Percentiles rank a stretch among this genome's conserved stretches.
These are phyloP conservation scores for Catharus bicknelli DNA, from an alignment of 2,113 vertebrate genomes.

Conservation along the genomic window DNA sequence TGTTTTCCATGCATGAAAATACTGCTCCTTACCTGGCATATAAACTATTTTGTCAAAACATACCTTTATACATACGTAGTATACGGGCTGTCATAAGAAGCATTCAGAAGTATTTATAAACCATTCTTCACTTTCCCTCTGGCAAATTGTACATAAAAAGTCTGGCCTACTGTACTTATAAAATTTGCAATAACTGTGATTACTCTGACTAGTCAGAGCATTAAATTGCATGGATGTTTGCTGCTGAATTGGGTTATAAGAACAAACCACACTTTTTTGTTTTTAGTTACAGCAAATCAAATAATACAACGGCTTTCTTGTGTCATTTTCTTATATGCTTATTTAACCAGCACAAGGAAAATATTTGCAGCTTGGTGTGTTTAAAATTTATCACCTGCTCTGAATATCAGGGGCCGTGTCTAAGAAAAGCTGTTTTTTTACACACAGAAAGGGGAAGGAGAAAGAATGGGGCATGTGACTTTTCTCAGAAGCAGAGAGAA, in stretches of 20 bases:
- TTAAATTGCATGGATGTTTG: neutral
- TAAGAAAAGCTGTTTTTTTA: neutral
- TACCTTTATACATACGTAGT: neutral
- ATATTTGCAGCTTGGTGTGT: neutral
- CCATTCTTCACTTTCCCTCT: neutral
- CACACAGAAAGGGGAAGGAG: neutral
- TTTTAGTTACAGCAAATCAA: neutral
- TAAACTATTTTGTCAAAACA: neutral
- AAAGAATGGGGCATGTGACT: fast-evolving
- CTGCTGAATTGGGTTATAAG: neutral
- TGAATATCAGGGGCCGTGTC: neutral
- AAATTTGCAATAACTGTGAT: neutral
- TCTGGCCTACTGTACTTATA: neutral
- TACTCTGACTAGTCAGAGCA: neutral
- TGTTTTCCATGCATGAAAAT: neutral
- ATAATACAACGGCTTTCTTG: neutral
- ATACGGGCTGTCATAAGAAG: neutral
- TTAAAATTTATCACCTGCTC: neutral
- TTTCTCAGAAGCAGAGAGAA: neutral
- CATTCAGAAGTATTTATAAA: neutral
- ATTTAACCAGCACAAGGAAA: neutral
- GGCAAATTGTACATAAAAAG: neutral
- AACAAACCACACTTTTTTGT: neutral
- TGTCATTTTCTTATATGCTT: neutral
- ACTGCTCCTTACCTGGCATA: neutral